Evolutionary conservation across 2,113 vertebrate species (phyloP).

Genomic region (Atherinomorus stipes): DNA sequence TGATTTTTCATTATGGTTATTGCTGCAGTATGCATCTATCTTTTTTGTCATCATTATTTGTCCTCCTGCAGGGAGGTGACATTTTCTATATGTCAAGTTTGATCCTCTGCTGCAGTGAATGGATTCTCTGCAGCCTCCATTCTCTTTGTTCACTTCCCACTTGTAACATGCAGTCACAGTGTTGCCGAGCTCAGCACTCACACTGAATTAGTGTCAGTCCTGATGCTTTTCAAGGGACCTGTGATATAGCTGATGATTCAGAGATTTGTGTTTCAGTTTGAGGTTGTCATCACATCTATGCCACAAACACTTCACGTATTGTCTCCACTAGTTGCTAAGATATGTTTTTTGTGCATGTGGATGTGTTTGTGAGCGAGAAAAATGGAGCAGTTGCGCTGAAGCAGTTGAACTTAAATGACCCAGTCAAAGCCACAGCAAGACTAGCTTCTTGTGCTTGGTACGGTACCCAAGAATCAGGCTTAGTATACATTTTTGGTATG

Average conservation of each 20-base stretch:
- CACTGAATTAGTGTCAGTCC: slow-evolving; percentile 72
- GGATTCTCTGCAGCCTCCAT: slow-evolving; percentile 20
- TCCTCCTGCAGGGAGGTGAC: background rate
- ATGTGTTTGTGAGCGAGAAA: slow-evolving; percentile 28
- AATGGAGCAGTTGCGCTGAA: slow-evolving; percentile 1
- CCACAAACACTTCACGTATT: slow-evolving; percentile 45
- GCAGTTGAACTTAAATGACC: slow-evolving; percentile 31
- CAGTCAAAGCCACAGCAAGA: slow-evolving; percentile 9
- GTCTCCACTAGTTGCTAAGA: slow-evolving; percentile 35
- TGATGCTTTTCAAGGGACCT: slow-evolving; percentile 63
- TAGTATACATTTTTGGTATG: background rate
- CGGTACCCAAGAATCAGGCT: background rate
- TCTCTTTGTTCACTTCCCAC: slow-evolving; percentile 53
- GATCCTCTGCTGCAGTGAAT: slow-evolving; percentile 15
- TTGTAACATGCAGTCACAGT: slow-evolving; percentile 40
- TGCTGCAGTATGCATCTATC: background rate
- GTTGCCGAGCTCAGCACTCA: slow-evolving; percentile 67
- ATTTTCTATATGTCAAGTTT: slow-evolving; percentile 20
- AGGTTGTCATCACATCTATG: slow-evolving; percentile 66
- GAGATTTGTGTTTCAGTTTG: slow-evolving; percentile 65
- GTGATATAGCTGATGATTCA: slow-evolving; percentile 76
- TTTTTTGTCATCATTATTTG: background rate
- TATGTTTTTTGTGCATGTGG: slow-evolving; percentile 28
- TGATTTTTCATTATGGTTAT: background rate
- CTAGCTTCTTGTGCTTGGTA: background rate